Base-by-base conservation (phyloP, 1,140 invertebrate species). In the Trachelipus rathkii region DNA sequence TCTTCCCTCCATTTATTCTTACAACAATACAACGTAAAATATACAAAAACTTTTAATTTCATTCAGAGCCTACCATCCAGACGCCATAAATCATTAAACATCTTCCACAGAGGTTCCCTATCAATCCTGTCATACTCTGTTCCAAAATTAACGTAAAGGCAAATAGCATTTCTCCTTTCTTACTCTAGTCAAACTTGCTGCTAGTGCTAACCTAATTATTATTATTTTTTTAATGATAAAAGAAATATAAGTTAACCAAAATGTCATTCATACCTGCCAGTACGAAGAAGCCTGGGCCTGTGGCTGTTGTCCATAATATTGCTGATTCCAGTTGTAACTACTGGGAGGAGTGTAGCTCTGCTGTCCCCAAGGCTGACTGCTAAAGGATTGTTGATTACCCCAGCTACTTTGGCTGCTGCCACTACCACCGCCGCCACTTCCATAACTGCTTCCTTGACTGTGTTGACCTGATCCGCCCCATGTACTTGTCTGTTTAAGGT, bases 301-400 rank as follows among this genome's bases (percentile, higher is more conserved):
- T 44, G 33, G 33, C 33, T 67, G 73, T 33, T 75, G 73, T 33
- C 76, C 72, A 43, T 73, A 77, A 45, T 74, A 77, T 10, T 77
- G 76, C 44, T 77, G 76, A 70, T 68, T 46, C 76, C 76, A 77
- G n/a, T 72, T 67, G 53, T 74, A 76, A 5, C 44, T 43, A 45
- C 45, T 69, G 71, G 33, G 33, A 33, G 33, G 33, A 33, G 33
- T 33, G 33, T 33, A 33, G 33, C 33, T 33, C 33, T 33, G 33
- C 33, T 33, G 33, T 33, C 33, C 33, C 33, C 33, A 33, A 33
- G 33, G 33, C 33, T 33, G 33, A 33, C 33, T 33, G 33, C 6
- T 33, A 33, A 33, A 33, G 33, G 33, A 33, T 33, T 1, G 2
- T 6, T 33, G 33, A 33, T 6, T 33, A 67, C 43, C 10, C 75